Percentiles rank a stretch among this genome's conserved stretches.
These are phyloP conservation scores for Gymnocephalus cernua DNA, from an alignment of 2,113 vertebrate genomes.

Conservation along the genomic window DNA sequence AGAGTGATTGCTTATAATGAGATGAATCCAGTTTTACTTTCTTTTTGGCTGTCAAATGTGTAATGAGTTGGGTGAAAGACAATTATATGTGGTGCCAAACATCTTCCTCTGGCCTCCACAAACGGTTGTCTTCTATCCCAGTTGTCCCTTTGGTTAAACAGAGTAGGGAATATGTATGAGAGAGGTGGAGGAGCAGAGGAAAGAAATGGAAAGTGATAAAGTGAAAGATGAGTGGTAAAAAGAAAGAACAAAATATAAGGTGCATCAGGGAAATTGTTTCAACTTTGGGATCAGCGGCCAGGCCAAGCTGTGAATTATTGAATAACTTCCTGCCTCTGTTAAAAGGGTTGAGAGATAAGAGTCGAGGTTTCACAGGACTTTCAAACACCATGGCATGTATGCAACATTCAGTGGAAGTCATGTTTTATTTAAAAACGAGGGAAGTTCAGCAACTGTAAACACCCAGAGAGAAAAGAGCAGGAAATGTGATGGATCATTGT, in stretches of 20 bases:
- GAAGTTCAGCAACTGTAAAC: slow-evolving; percentile 8
- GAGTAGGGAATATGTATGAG: not conserved
- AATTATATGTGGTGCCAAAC: not conserved
- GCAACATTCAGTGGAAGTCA: slow-evolving; percentile 33
- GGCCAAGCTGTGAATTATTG: slow-evolving; percentile 49
- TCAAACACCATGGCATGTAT: slow-evolving; percentile 13
- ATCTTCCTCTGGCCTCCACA: not conserved
- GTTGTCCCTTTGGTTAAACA: not conserved
- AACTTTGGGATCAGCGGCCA: slow-evolving; percentile 23
- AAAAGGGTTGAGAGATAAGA: slow-evolving; percentile 10
- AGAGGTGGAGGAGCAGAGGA: not conserved
- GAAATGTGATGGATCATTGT: not conserved
- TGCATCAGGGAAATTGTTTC: slow-evolving; percentile 1
- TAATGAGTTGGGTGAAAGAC: not conserved
- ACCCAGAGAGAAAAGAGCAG: not conserved
- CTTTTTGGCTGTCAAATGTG: not conserved
- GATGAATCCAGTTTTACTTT: not conserved
- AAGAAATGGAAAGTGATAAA: not conserved
- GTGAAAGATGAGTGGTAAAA: not conserved
- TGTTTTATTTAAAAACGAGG: slow-evolving; percentile 28
- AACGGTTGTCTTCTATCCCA: not conserved
- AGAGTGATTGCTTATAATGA: not conserved
- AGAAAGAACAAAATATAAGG: not conserved
- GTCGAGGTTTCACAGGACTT: slow-evolving; percentile 20
- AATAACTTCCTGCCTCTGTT: slow-evolving; percentile 22